Evolutionary conservation across 2,113 vertebrate genomes (phyloP), one percentile per base, ranked within the genome.

Genomic region (Toxostoma redivivum): DNA sequence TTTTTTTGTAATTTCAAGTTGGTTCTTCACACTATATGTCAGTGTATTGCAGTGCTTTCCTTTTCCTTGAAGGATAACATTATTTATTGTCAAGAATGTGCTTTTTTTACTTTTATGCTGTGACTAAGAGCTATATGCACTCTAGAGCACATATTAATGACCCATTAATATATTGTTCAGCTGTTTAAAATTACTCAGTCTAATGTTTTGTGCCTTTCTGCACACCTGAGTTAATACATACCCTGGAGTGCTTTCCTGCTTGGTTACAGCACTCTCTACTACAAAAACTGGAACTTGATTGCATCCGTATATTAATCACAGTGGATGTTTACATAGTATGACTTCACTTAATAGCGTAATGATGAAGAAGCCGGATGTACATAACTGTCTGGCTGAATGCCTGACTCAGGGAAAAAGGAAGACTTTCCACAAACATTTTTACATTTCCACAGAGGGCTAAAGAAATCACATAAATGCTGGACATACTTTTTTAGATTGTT

Each of bases 171-270:
- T 78, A 86, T 56, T 87, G 23, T 82, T 94, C 37, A 77, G 81
- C 62, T 61, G 23, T 89, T 94, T 90, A 79, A 94, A 96, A 91
- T 94, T 84, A 95, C 50, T 92, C 73, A 95, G 69, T 15, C 66
- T 94, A 84, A 91, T 27, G 38, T 51, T 94, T 91, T 76, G 64
- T 81, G 51, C 65, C 35, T 89, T 95, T 92, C 81, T 87, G 58
- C 61, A 91, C 93, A 96, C 94, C 93, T 95, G 86, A 91, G 50
- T 87, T 94, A 92, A 95, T 69, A 87, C 50, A 90, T 58, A 87
- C 30, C 57, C 81, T 47, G 45, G 38, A 91, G 89, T 85, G 53
- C 84, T 91, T 88, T 72, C 70, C 86, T 87, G 65, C 45, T 17
- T 69, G 74, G 84, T 87, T 95, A 87, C 42, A 85, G 66, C 73